Base-by-base conservation (phyloP, 2,888 invertebrate species). In the Zelleria hepariella region DNA sequence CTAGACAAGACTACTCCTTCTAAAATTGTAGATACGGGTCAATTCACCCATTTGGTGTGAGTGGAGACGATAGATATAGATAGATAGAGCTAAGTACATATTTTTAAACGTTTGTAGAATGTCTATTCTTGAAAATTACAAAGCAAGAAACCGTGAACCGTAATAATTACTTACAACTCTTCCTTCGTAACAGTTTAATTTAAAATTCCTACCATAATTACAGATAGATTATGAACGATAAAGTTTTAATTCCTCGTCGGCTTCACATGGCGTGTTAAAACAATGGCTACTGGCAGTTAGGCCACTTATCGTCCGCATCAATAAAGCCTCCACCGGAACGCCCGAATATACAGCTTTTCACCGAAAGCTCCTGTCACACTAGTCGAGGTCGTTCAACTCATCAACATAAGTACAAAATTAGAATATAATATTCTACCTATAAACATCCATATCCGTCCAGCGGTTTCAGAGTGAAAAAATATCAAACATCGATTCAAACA, bases 251-350 rank as follows among this genome's bases (percentile, higher is more conserved):
- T 77, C 69, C 68, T 70, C 69, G 32, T 54, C 23, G 6, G 23
- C 7, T 80, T 84, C 85, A 78, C 85, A 85, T 73, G 68, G 69
- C 66, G 65, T 81, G 74, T 75, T 79, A 78, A 83, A 82, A 87
- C 86, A 87, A 86, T 87, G 78, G 86, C 81, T 78, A 80, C 79
- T 77, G 76, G 74, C 83, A 76, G 83, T 84, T 82, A 80, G 73
- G 63, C 73, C 74, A 74, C 75, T 83, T 82, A 84, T 86, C 85
- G 68, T 70, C 66, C 62, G 67, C 79, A 86, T 86, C 85, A 75
- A 78, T 77, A 78, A 80, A 81, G 74, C 78, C 78, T 85, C 82
- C 82, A 78, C 78, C 74, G 72, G 71, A 74, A 73, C 77, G 71
- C 76, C 71, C 68, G 72, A 75, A 70, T 68, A 75, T 83, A 77